These are phyloP conservation scores for Zophobas atratus DNA, from an alignment of 1,140 invertebrate genomes.

Conservation along the genomic window DNA sequence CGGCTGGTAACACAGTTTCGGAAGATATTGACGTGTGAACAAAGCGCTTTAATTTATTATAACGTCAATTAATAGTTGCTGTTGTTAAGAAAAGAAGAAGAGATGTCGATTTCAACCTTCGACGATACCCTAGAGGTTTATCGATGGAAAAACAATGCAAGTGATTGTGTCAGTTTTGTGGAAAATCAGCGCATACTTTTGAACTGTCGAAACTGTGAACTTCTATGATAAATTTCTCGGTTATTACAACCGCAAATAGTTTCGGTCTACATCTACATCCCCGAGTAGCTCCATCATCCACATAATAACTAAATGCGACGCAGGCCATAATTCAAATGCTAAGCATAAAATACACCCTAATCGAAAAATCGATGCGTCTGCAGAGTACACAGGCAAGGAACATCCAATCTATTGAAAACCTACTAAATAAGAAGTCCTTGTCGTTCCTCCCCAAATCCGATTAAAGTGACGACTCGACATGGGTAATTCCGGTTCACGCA, in stretches of 20 bases:
- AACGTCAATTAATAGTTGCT: no score
- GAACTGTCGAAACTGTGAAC: no score
- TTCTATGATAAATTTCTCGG: neutral
- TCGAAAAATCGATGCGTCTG: conserved; percentile 11
- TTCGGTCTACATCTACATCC: neutral
- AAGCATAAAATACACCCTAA: conserved; percentile 21
- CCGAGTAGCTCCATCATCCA: conserved; percentile 16
- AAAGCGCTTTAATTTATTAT: no score
- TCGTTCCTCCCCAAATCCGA: conserved; percentile 1
- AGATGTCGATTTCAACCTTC: no score
- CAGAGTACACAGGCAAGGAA: neutral
- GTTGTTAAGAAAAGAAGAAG: no score
- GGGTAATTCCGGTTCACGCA: neutral
- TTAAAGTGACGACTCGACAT: conserved; percentile 12
- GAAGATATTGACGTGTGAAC: no score
- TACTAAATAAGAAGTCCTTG: neutral
- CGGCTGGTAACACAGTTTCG: no score
- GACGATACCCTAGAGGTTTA: no score
- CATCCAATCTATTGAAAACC: neutral
- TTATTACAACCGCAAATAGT: conserved; percentile 25
- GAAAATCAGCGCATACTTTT: no score
- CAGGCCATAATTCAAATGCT: conserved; percentile 16
- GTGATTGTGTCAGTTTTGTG: no score
- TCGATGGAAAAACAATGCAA: no score
- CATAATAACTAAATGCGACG: conserved; percentile 38